phyloP scores from a whole-genome alignment of 2,888 invertebrate species.

The Unio pictorum region DNA sequence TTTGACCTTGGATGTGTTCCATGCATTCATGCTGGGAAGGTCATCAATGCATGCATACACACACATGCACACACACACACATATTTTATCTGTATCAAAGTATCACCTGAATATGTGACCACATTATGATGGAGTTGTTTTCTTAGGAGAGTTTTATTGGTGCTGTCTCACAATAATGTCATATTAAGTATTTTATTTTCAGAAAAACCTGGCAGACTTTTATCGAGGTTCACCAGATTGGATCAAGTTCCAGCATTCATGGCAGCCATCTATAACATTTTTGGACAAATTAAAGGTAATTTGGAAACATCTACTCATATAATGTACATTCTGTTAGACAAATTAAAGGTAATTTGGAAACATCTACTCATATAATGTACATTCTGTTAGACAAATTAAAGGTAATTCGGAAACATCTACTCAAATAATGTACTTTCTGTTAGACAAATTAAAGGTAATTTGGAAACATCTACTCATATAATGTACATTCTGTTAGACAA shows the following conservation, averaged over 20 bases:
- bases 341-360: conserved; percentile 78
- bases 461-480: background rate
- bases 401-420: conserved; percentile 50
- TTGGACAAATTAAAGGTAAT: conserved; percentile 85
- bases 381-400: conserved; percentile 84
- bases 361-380: background rate
- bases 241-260: conserved; percentile 80
- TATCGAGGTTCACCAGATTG: conserved; percentile 77
- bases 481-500: conserved; percentile 78
- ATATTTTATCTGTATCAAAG: background rate
- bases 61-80: background rate
- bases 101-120: no score
- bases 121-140: background rate
- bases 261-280: conserved; percentile 82
- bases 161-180: background rate
- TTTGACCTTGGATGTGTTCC: background rate
- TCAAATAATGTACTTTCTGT: conserved; percentile 34
- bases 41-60: background rate
- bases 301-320: background rate
- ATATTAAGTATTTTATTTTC: conserved; percentile 38
- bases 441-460: conserved; percentile 84
- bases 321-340: conserved; percentile 74
- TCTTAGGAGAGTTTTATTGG: background rate
- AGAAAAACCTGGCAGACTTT: conserved; percentile 86
- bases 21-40: background rate